Evolutionary conservation across 2,888 invertebrate species (phyloP).

Genomic region (Trisateles emortualis): DNA sequence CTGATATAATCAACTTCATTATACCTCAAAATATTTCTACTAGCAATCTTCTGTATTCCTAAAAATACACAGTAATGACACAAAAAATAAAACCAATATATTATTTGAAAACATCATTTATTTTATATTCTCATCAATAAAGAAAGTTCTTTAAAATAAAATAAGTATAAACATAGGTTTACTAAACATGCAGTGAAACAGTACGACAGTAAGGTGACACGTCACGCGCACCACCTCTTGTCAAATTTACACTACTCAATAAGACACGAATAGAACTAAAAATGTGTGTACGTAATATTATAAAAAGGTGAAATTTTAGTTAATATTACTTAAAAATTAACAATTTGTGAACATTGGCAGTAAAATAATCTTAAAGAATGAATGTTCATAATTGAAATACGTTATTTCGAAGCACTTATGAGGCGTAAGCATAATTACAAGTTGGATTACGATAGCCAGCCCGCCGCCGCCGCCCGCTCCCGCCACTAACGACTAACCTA

Average conservation of each 20-base stretch:
- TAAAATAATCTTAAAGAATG: conserved; percentile 67
- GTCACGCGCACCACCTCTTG: conserved; percentile 45
- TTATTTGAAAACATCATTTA: conserved; percentile 86
- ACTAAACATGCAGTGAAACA: conserved; percentile 73
- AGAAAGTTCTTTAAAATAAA: conserved; percentile 85
- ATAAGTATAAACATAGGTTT: conserved; percentile 80
- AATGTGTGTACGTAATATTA: conserved; percentile 78
- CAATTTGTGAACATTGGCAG: conserved; percentile 83
- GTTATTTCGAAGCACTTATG: conserved; percentile 80
- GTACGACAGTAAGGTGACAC: conserved; percentile 52
- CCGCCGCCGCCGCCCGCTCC: conserved; percentile 57
- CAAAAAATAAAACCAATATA: conserved; percentile 41
- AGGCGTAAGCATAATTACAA: conserved; percentile 84
- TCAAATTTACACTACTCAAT: conserved; percentile 69
- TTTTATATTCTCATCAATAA: conserved; percentile 84
- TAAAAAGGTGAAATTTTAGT: conserved; percentile 71
- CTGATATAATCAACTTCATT: too few species aligned
- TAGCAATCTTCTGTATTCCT: too few species aligned
- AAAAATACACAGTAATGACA: too few species aligned
- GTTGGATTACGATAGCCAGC: conserved; percentile 55
- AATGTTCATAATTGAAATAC: conserved; percentile 70
- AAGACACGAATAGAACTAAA: conserved; percentile 76
- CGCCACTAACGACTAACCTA: conserved; percentile 40
- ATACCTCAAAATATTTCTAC: too few species aligned
- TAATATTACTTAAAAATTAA: conserved; percentile 73